Conservation (phyloP, 2,113 vertebrate species). For the Cynocephalus volans region DNA sequence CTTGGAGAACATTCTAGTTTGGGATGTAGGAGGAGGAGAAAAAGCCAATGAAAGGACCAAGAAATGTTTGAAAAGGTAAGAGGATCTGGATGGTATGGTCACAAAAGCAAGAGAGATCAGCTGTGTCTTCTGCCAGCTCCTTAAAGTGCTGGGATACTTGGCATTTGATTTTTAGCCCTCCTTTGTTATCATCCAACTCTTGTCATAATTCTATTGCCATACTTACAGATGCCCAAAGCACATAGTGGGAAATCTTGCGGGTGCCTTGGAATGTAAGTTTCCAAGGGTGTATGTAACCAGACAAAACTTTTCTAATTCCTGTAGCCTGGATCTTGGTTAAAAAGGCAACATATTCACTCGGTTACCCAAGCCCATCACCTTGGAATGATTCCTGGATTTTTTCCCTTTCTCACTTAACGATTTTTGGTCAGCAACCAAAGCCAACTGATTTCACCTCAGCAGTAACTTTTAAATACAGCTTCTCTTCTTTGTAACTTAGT, state of each 20-base stretch:
- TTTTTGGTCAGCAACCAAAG: neutral
- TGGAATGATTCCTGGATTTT: neutral
- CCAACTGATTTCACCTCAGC: neutral
- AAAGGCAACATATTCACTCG: neutral
- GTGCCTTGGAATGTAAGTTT: slow-evolving; percentile 8
- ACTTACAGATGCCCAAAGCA: neutral
- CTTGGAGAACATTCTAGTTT: neutral
- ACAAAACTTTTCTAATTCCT: neutral
- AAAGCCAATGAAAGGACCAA: neutral
- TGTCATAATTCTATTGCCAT: neutral
- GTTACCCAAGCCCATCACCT: neutral
- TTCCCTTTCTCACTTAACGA: neutral
- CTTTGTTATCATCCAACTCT: neutral
- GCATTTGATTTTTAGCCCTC: neutral
- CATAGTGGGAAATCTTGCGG: neutral
- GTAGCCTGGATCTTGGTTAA: neutral
- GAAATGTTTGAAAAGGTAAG: neutral
- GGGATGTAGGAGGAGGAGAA: neutral
- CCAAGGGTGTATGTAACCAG: neutral
- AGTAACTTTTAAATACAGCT: neutral
- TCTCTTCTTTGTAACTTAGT: neutral
- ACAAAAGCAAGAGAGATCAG: neutral
- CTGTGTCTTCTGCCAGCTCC: neutral
- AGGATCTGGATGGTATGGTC: neutral
- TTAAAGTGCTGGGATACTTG: neutral